phyloP scores from a whole-genome alignment of 2,888 invertebrate genomes.

The Stenodema calcarata region DNA sequence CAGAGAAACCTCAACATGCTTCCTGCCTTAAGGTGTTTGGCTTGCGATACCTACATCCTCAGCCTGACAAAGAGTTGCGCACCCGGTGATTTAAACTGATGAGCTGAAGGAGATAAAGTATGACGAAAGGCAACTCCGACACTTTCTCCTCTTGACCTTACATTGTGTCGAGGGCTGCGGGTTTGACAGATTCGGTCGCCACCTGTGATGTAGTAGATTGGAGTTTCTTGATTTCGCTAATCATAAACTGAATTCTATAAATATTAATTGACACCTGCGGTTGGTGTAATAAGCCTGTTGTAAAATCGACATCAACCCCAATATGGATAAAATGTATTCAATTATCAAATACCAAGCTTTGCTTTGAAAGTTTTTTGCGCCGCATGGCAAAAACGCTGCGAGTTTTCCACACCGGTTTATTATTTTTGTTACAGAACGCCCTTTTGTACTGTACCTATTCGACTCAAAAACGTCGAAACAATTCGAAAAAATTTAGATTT shows the following conservation, averaged over 20 bases:
- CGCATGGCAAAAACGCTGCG: too few species aligned
- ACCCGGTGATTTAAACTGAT: neutral
- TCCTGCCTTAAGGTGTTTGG: neutral
- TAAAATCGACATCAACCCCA: too few species aligned
- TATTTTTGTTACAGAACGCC: too few species aligned
- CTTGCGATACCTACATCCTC: neutral
- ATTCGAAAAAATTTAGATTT: too few species aligned
- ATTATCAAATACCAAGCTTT: too few species aligned
- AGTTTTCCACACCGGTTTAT: too few species aligned
- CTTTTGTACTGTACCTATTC: too few species aligned
- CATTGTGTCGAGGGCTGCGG: conserved; percentile 19
- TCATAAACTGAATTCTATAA: neutral
- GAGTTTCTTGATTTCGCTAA: neutral
- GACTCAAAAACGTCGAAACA: too few species aligned
- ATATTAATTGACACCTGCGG: too few species aligned
- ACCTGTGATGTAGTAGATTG: neutral
- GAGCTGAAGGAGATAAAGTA: conserved; percentile 8
- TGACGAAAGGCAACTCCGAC: conserved; percentile 9
- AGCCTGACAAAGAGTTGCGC: neutral
- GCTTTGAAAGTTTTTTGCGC: too few species aligned
- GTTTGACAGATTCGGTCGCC: conserved; percentile 4
- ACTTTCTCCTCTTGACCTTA: conserved; percentile 44
- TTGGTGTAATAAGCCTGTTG: too few species aligned
- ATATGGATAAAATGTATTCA: neutral
- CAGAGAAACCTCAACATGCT: neutral